Base-by-base conservation (phyloP, 1,140 invertebrate species). In the Sarcophaga bullata region DNA sequence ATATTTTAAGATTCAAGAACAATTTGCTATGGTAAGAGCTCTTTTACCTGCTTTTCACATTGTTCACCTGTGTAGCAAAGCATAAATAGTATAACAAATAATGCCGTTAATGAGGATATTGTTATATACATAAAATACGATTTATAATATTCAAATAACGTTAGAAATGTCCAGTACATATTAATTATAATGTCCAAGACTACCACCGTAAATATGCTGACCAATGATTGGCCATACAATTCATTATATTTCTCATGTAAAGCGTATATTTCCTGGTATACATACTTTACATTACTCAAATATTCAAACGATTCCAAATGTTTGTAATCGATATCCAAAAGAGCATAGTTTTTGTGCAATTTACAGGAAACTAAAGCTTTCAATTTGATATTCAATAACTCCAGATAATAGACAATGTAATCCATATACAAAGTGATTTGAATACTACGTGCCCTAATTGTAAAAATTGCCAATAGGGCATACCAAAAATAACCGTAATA, bases 161-260 rank as follows among this genome's bases (percentile, higher is more conserved):
- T 52, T 19, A 78, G 9, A 11, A 78, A 50, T 5, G 75, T 50
- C 75, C 75, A 78, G 25, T 78, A 78, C 8, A 78, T 19, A 19
- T 78, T 49, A 0, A 78, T 50, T 6, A 78, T 78, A 25, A 78
- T 78, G 50, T 78, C 75, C 75, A 78, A 50, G 0, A 78, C 47
- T 3, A 78, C 19, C 8, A 78, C 75, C 4, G 75, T 78, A 11
- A 50, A 78, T n/a, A 85, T 85, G 47, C 83, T 82, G 0, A 88
- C 80, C 25, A 88, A 84, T 3, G 84, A 84, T 84, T 86, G 86
- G 52, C 87, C 87, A 54, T 84, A 88, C 0, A 87, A 73, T 8
- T 13, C 49, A 25, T 86, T 88, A 25, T 83, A 88, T 7, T 81
- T 75, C 0, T 54, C 81, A 19, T 85, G 85, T 10, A 87, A 73